Conservation (phyloP, 2,888 invertebrate genomes). For the Hanleya hanleyi region DNA sequence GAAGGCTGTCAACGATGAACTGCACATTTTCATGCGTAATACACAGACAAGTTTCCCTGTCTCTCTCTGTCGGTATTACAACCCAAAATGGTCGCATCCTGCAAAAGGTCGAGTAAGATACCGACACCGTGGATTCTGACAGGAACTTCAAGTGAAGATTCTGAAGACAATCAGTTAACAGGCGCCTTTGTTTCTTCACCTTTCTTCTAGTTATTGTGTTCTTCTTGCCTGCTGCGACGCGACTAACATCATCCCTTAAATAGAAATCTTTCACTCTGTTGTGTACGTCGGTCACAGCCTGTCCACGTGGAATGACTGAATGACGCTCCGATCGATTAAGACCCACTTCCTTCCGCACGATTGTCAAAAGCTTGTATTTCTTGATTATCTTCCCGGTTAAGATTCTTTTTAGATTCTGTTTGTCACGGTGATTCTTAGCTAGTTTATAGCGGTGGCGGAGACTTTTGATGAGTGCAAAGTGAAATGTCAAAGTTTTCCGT, state of each 20-base stretch:
- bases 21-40: conserved; percentile 29
- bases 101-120: conserved; percentile 25
- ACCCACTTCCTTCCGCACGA: no score
- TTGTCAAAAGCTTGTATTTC: no score
- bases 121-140: conserved; percentile 1
- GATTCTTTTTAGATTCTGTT: no score
- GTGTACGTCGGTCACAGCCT: not conserved
- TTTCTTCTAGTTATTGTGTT: conserved; percentile 28
- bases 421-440: no score
- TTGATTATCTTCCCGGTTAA: no score
- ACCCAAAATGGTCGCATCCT: conserved; percentile 38
- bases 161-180: conserved; percentile 24
- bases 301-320: no score
- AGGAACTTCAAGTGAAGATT: conserved; percentile 29
- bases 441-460: no score
- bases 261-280: conserved; percentile 12
- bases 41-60: conserved; percentile 37
- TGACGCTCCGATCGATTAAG: no score
- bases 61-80: conserved; percentile 17
- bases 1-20: conserved; percentile 18
- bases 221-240: conserved; percentile 26
- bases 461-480: no score
- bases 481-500: no score
- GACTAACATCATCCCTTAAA: conserved; percentile 22
- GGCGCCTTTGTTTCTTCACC: conserved; percentile 31